Percentiles rank a stretch among this genome's conserved stretches.
Conservation (phyloP, 2,888 invertebrate species). For the Cetonia aurata region DNA sequence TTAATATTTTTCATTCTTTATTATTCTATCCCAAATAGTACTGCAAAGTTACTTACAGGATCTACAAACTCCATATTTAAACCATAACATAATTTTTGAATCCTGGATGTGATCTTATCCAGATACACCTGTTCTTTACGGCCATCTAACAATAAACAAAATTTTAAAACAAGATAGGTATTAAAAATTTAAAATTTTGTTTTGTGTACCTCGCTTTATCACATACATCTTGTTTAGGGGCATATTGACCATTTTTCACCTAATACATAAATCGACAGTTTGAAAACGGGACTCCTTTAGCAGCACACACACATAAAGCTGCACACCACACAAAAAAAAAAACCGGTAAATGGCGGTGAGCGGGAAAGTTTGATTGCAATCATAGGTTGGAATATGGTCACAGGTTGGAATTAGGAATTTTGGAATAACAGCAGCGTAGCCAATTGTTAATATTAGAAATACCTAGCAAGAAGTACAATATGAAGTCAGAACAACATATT, state of each 20-base stretch:
- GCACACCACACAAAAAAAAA: not conserved
- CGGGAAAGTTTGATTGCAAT: not conserved
- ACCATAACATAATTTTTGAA: constrained; percentile 95
- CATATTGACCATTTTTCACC: constrained; percentile 66
- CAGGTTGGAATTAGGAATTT: too few relatives aligned
- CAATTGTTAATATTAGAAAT: too few relatives aligned
- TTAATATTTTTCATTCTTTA: not conserved
- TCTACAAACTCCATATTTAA: constrained; percentile 96
- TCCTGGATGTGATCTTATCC: constrained; percentile 97
- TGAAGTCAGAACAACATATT: too few relatives aligned
- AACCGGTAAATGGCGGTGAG: not conserved
- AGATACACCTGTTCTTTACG: constrained; percentile 93
- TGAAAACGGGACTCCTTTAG: constrained; percentile 1
- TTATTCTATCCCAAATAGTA: too few relatives aligned
- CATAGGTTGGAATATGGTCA: not conserved
- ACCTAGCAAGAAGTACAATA: too few relatives aligned
- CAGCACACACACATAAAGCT: not conserved
- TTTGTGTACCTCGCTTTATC: constrained; percentile 67
- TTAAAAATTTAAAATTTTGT: constrained; percentile 49
- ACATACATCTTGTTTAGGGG: constrained; percentile 67
- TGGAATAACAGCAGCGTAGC: too few relatives aligned
- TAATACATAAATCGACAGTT: constrained; percentile 3
- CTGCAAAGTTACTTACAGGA: constrained; percentile 77
- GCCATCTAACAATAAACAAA: constrained; percentile 75
- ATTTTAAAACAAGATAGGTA: constrained; percentile 14